These are phyloP conservation scores for Drosophila sproati DNA, from an alignment of 1,140 invertebrate species.

Conservation along the genomic window DNA sequence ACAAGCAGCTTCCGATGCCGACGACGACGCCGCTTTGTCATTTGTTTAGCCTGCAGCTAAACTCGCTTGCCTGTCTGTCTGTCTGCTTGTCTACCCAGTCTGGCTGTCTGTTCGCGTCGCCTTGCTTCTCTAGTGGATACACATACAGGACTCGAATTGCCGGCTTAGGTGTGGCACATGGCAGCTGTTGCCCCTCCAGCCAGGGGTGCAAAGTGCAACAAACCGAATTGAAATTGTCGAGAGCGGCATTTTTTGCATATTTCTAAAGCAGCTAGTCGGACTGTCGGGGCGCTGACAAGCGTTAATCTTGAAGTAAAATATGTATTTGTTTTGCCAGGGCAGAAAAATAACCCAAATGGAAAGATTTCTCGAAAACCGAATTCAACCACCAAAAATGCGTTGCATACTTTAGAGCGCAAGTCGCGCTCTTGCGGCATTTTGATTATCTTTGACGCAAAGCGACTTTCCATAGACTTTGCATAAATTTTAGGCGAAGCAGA, in stretches of 20 bases:
- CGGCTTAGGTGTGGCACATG: slow-evolving; percentile 77
- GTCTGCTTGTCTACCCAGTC: slow-evolving; percentile 8
- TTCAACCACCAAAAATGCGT: slow-evolving; percentile 69
- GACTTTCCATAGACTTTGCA: slow-evolving; percentile 80
- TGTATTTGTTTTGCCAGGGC: slow-evolving; percentile 57
- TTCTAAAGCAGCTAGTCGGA: slow-evolving; percentile 26
- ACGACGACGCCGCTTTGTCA: slow-evolving; percentile 69
- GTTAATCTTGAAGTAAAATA: slow-evolving; percentile 82
- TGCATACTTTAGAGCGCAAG: slow-evolving; percentile 67
- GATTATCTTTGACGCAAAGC: slow-evolving; percentile 74
- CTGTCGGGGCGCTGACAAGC: slow-evolving; percentile 58
- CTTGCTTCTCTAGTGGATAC: slow-evolving; percentile 32
- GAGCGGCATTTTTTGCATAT: slow-evolving; percentile 60
- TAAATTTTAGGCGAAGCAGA: slow-evolving; percentile 58
- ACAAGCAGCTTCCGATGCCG: slow-evolving; percentile 73
- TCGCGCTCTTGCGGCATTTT: slow-evolving; percentile 53
- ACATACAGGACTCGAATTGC: slow-evolving; percentile 30
- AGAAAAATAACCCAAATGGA: neutral
- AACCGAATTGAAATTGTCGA: slow-evolving; percentile 69
- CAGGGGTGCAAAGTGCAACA: slow-evolving; percentile 75
- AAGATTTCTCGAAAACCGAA: slow-evolving; percentile 12
- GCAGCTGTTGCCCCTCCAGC: slow-evolving; percentile 65
- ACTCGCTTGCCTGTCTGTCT: slow-evolving; percentile 67
- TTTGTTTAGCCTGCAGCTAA: slow-evolving; percentile 82
- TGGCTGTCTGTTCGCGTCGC: slow-evolving; percentile 14